Percentiles rank a stretch among this genome's conserved stretches.
Evolutionary conservation across 2,797 vertebrate genomes (phyloP).

Genomic region (Pangasius macronema): DNA sequence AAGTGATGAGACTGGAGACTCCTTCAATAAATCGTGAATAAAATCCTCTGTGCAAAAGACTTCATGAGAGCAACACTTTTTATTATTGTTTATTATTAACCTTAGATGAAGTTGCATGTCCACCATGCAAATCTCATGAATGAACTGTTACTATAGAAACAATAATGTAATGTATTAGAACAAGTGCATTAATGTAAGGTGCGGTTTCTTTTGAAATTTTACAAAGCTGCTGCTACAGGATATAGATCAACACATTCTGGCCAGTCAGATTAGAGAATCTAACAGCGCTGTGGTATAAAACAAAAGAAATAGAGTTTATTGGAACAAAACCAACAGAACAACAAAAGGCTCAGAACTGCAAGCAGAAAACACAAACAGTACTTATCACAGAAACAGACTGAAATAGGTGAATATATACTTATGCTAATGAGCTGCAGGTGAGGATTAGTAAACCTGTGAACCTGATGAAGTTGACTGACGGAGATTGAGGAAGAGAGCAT

Average conservation of each 20-base stretch:
- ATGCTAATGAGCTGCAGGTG: not conserved
- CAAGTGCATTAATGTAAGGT: not conserved
- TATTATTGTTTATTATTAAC: not conserved
- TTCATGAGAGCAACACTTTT: not conserved
- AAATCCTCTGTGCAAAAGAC: not conserved
- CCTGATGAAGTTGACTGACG: not conserved
- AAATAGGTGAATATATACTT: not conserved
- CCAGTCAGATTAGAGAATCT: not conserved
- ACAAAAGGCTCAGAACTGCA: not conserved
- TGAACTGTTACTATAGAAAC: not conserved
- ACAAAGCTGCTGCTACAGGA: not conserved
- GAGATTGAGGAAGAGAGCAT: not conserved
- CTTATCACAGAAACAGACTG: not conserved
- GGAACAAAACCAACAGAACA: not conserved
- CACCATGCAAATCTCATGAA: not conserved
- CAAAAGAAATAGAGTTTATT: not conserved
- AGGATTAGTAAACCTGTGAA: not conserved
- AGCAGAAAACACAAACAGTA: not conserved
- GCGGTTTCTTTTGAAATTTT: too few relatives aligned
- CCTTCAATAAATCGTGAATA: not conserved
- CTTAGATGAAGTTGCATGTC: not conserved
- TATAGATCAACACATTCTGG: not conserved
- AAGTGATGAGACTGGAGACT: not conserved
- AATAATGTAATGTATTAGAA: not conserved
- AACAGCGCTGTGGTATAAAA: not conserved